A percentile compares a stretch with the other conserved stretches of the same genome.
Conservation (phyloP, 2,888 invertebrate genomes). For the Silvanus unidentatus region DNA sequence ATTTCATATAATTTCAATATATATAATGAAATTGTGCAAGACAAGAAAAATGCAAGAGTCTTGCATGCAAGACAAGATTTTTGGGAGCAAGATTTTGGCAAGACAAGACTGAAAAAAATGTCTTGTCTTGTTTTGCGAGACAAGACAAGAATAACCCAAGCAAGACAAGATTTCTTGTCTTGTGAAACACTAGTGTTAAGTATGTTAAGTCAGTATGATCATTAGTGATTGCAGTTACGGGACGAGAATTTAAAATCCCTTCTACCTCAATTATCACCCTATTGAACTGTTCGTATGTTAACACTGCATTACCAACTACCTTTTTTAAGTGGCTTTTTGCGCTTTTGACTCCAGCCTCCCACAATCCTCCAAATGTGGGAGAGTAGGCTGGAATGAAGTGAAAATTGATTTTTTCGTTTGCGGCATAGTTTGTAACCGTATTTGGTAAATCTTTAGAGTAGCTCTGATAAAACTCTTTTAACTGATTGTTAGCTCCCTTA, state of each 20-base stretch:
- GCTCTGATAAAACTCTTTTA: constrained; percentile 8
- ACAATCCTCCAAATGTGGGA: too few relatives aligned
- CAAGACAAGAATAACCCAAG: too few relatives aligned
- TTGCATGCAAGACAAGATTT: too few relatives aligned
- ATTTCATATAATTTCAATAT: too few relatives aligned
- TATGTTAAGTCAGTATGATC: not conserved
- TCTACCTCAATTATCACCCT: constrained; percentile 10
- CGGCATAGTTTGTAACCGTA: not conserved
- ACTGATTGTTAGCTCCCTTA: constrained; percentile 8
- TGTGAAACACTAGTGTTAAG: too few relatives aligned
- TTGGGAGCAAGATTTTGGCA: too few relatives aligned
- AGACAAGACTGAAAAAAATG: too few relatives aligned
- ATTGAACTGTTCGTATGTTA: constrained; percentile 10
- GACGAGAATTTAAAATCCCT: constrained; percentile 5
- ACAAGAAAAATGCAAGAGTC: too few relatives aligned
- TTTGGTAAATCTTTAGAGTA: not conserved
- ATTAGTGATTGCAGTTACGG: not conserved
- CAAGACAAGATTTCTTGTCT: too few relatives aligned
- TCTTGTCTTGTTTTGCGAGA: too few relatives aligned
- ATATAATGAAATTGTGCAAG: too few relatives aligned
- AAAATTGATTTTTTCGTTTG: not conserved
- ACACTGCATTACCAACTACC: constrained; percentile 9
- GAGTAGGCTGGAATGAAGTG: constrained; percentile 20
- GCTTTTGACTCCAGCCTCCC: constrained; percentile 20
- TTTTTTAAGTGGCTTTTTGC: constrained; percentile 17